A percentile compares a stretch with the other conserved stretches of the same genome.
Conservation (phyloP, 2,888 invertebrate genomes). For the Archips crataeganus region DNA sequence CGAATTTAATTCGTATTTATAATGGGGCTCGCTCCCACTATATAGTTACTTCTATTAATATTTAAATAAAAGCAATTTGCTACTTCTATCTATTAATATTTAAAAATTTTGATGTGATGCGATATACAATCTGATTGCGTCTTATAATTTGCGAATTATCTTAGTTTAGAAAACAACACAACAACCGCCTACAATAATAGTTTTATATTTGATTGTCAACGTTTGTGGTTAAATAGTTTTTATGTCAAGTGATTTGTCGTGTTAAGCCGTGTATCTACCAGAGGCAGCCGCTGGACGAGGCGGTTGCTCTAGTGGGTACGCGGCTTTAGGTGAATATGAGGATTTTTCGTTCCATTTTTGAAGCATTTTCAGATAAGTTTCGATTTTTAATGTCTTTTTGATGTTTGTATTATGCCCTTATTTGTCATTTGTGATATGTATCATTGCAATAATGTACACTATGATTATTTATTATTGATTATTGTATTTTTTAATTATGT, state of each 20-base stretch:
- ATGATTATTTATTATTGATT: background rate
- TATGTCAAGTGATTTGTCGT: background rate
- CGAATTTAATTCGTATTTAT: too few relatives aligned
- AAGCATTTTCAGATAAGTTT: background rate
- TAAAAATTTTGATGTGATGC: too few relatives aligned
- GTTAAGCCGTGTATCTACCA: background rate
- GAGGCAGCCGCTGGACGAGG: background rate
- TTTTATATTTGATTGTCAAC: background rate
- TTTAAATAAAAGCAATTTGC: too few relatives aligned
- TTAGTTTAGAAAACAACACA: background rate
- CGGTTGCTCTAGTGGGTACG: background rate
- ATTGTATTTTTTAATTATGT: background rate
- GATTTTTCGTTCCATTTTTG: background rate
- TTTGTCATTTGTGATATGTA: background rate
- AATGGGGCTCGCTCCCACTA: too few relatives aligned
- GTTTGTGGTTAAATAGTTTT: background rate
- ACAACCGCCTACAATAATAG: constrained; percentile 15
- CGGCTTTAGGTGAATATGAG: background rate
- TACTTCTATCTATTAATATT: too few relatives aligned
- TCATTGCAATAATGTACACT: background rate
- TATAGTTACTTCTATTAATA: too few relatives aligned
- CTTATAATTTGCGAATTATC: background rate
- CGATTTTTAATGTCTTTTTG: background rate
- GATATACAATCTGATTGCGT: too few relatives aligned
- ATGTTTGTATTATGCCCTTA: too few relatives aligned